A percentile compares a stretch with the other conserved stretches of the same genome.
phyloP scores from a whole-genome alignment of 1,140 invertebrate genomes.

The Cydia splendana region DNA sequence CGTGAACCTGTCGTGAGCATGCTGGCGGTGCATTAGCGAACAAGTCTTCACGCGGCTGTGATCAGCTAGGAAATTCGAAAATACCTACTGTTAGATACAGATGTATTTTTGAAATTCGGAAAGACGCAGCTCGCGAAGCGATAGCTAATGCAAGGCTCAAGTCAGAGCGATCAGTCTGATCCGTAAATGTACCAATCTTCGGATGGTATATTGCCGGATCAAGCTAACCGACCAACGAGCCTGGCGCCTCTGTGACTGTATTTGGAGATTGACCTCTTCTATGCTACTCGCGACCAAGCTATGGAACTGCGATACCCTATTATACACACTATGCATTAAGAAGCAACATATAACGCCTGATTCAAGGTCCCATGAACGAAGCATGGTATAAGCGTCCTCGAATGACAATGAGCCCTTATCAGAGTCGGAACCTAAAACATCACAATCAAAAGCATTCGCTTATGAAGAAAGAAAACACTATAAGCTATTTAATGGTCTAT shows the following conservation, averaged over 20 bases:
- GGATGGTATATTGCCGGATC: conserved; percentile 36
- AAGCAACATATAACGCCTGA: conserved; percentile 60
- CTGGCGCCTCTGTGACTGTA: conserved; percentile 61
- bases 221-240: conserved; percentile 25
- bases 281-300: conserved; percentile 62
- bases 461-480: conserved; percentile 31
- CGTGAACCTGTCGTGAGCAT: conserved; percentile 27
- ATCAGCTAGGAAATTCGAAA: conserved; percentile 7
- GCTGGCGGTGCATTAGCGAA: conserved; percentile 2
- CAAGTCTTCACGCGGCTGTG: conserved; percentile 19
- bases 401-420: conserved; percentile 13
- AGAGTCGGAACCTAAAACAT: conserved; percentile 18
- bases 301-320: conserved; percentile 47
- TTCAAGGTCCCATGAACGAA: conserved; percentile 25
- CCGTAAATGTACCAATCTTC: conserved; percentile 22
- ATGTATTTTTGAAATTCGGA: not conserved
- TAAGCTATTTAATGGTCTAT: conserved; percentile 31
- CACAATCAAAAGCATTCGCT: conserved; percentile 29
- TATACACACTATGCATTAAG: conserved; percentile 54
- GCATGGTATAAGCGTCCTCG: conserved; percentile 29
- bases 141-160: conserved; percentile 8
- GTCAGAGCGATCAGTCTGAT: not conserved
- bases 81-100: not conserved
- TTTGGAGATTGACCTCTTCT: conserved; percentile 55
- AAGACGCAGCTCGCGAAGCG: not conserved